Percentiles rank a stretch among this genome's conserved stretches.
Evolutionary conservation across 2,113 vertebrate species (phyloP).

Genomic region (Crotalus horridus): DNA sequence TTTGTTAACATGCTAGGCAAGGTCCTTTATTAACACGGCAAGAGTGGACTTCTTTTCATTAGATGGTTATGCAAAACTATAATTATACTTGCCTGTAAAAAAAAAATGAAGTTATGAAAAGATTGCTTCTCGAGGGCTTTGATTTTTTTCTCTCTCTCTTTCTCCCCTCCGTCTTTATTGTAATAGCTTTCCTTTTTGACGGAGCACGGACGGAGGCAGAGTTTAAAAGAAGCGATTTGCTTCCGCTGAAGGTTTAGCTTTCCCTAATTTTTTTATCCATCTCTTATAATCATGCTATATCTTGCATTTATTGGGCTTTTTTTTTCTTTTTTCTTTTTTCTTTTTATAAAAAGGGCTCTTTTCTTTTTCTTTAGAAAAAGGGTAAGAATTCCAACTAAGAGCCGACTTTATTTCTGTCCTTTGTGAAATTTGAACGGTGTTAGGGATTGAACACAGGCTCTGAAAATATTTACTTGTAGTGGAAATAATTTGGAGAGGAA

Average conservation of each 20-base stretch:
- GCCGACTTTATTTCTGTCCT: constrained; percentile 27
- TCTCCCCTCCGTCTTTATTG: constrained; percentile 7
- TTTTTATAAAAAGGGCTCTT: constrained; percentile 14
- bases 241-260: constrained; percentile 44
- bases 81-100: constrained; percentile 74
- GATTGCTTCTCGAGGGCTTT: constrained; percentile 57
- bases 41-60: constrained; percentile 74
- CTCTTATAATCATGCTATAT: constrained; percentile 28
- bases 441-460: constrained; percentile 7
- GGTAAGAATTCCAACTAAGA: background rate
- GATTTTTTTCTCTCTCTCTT: background rate
- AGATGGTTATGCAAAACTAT: constrained; percentile 77
- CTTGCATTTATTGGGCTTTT: constrained; percentile 24
- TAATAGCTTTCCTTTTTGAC: constrained; percentile 49
- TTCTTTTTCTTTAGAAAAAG: constrained; percentile 18
- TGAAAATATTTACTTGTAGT: constrained; percentile 18
- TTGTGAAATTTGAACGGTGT: constrained; percentile 27
- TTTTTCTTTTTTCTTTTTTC: constrained; percentile 28
- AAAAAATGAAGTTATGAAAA: constrained; percentile 61
- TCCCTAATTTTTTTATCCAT: constrained; percentile 52
- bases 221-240: constrained; percentile 60
- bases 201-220: constrained; percentile 22
- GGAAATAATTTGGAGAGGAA: background rate
- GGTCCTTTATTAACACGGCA: constrained; percentile 83
- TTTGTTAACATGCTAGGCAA: constrained; percentile 76